Base-by-base conservation (phyloP, 2,797 vertebrate species). In the Sebastes minor region DNA sequence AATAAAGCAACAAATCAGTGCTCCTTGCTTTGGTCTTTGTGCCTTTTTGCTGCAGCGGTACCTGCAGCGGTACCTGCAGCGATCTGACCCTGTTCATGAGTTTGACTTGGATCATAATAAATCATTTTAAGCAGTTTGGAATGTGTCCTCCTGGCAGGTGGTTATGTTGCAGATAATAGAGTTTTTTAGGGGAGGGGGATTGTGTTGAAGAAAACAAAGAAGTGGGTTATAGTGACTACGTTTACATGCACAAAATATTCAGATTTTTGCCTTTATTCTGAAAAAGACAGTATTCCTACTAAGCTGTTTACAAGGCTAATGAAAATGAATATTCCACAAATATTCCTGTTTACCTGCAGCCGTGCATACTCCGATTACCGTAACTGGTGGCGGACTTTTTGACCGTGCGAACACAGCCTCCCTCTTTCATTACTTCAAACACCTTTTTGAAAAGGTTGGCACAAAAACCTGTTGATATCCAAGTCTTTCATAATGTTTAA, bases 51-150 rank as follows among this genome's bases (percentile, higher is more conserved):
- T 85, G 8, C 64, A 60, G 53, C 1, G 2, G 25, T 74, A 30
- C 86, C 33, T 85, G 8, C 64, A 60, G 53, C 1, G 2, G 25
- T 74, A 30, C 86, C 76, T 83, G 86, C 78, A 69, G 88, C 0
- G 79, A 85, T 85, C 57, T 89, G 83, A 87, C 85, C 88, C 86
- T 64, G 32, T 38, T 90, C 69, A 10, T 57, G 42, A 72, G 55
- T 85, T 82, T 82, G 68, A 73, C n/a, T 63, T 30, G 28, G 75
- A 86, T 85, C 74, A 83, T 79, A 89, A 80, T 78, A 80, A 83
- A 83, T 86, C 49, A 76, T 71, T 87, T 76, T 71, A 81, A 89
- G 78, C 85, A 71, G 70, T 78, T 61, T 68, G 82, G 82, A 82
- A 90, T 88, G 65, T 67, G 42, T 73, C 55, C 76, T 67, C 49